These are phyloP conservation scores for Microtus californicus DNA, from an alignment of 2,797 vertebrate genomes.

Conservation along the genomic window DNA sequence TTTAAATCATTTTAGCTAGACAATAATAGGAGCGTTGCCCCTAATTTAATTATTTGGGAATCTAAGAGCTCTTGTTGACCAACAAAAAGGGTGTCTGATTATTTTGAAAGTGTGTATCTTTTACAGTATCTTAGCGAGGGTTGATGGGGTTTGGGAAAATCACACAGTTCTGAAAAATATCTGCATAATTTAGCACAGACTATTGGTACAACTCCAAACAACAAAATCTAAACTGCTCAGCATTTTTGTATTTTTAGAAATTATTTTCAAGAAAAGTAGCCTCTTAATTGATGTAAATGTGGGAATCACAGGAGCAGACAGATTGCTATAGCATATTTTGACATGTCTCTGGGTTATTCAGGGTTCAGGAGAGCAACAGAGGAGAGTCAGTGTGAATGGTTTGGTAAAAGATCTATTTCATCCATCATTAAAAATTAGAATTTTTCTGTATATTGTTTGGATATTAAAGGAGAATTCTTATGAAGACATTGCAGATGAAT, in stretches of 20 bases:
- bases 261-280: constrained; percentile 3
- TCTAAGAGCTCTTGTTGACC: not conserved
- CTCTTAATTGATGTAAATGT: not conserved
- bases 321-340: too few species aligned
- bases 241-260: constrained; percentile 55
- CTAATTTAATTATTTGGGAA: constrained; percentile 52
- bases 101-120: constrained; percentile 22
- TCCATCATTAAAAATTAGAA: not conserved
- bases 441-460: not conserved
- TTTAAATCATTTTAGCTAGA: constrained; percentile 32
- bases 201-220: constrained; percentile 30
- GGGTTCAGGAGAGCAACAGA: not conserved
- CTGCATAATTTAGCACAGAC: not conserved
- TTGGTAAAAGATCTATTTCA: not conserved
- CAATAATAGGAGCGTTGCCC: not conserved
- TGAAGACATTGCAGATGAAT: not conserved
- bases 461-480: not conserved
- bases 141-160: constrained; percentile 44
- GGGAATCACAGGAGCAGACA: constrained; percentile 23
- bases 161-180: not conserved
- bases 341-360: not conserved
- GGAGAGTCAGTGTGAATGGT: not conserved
- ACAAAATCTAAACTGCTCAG: constrained; percentile 28
- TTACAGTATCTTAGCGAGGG: not conserved
- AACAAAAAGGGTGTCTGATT: not conserved